Base-by-base conservation (phyloP, 2,797 vertebrate genomes). In the Podarcis lilfordi region DNA sequence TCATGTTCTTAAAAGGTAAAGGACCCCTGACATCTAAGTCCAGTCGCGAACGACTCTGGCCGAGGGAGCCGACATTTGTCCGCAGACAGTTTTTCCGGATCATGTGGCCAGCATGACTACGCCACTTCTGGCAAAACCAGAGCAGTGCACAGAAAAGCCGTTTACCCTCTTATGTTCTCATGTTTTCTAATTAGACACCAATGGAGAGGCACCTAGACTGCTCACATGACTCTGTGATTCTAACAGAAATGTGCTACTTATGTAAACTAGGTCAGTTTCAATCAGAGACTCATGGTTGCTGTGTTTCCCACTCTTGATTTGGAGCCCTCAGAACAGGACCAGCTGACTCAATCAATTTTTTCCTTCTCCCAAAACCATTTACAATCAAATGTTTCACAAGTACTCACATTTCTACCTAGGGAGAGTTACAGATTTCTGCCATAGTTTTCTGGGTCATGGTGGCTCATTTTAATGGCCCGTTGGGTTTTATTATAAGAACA, bases 261-360 rank as follows among this genome's bases (percentile, higher is more conserved):
- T 45, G 23, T 55, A 79, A 86, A 69, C 75, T 69, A 29, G 64
- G 43, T 80, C 85, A 86, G 11, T 78, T 77, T 86, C 69, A n/a
- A 85, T 43, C 84, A 79, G 75, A 68, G 29, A 68, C 9, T 43
- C 29, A 50, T 68, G 40, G 43, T 66, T 77, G 50, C 27, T 64
- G 37, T 64, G 13, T 55, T 85, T 61, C 15, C 15, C 59, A 23
- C 37, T 77, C 43, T 71, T 85, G 85, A 69, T 86, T 69, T 78
- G 29, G n/a, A 32, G 50, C 32, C 64, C 29, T 79, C n/a, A 27
- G 37, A 27, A 23, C 64, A 17, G 21, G 55, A 50, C 1, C 4
- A 25, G 23, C 8, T 37, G 11, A 10, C 29, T 50, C 37, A 43
- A 66, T 76, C 76, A 69, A 35, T 79, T 50, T 21, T 35, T 50